Evolutionary conservation across 2,888 invertebrate species (phyloP).

Genomic region (Agrenia bidenticulata): DNA sequence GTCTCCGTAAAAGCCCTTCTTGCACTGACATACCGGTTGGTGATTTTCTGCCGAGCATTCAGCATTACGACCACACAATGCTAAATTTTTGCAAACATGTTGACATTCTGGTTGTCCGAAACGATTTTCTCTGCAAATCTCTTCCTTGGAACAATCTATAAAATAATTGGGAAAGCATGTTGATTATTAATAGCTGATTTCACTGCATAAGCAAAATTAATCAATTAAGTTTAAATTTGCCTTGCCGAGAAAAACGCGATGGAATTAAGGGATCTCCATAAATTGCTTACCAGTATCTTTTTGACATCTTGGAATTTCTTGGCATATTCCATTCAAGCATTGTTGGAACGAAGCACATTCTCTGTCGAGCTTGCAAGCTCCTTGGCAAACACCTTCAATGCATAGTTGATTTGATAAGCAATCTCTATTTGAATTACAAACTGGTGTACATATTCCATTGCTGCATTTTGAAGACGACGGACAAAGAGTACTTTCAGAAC

Average conservation of each 20-base stretch:
- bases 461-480: slow-evolving; percentile 80
- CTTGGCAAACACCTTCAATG: slow-evolving; percentile 79
- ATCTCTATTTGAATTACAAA: slow-evolving; percentile 77
- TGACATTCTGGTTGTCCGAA: slow-evolving; percentile 74
- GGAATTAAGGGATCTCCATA: too few species aligned
- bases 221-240: too few species aligned
- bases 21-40: slow-evolving; percentile 73
- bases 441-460: slow-evolving; percentile 60
- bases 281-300: too few species aligned
- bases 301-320: slow-evolving; percentile 75
- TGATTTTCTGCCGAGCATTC: slow-evolving; percentile 74
- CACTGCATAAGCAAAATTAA: too few species aligned
- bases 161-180: too few species aligned
- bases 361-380: slow-evolving; percentile 73
- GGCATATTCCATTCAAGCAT: slow-evolving; percentile 80
- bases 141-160: slow-evolving; percentile 74
- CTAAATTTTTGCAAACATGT: slow-evolving; percentile 70
- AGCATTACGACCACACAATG: slow-evolving; percentile 66
- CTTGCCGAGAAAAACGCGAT: too few species aligned
- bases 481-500: slow-evolving; percentile 76
- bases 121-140: slow-evolving; percentile 69
- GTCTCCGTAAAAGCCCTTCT: slow-evolving; percentile 74
- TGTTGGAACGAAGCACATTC: slow-evolving; percentile 84
- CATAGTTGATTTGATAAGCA: slow-evolving; percentile 84
- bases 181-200: too few species aligned